These are phyloP conservation scores for Caerostris extrusa DNA, from an alignment of 1,140 invertebrate species.

Conservation along the genomic window DNA sequence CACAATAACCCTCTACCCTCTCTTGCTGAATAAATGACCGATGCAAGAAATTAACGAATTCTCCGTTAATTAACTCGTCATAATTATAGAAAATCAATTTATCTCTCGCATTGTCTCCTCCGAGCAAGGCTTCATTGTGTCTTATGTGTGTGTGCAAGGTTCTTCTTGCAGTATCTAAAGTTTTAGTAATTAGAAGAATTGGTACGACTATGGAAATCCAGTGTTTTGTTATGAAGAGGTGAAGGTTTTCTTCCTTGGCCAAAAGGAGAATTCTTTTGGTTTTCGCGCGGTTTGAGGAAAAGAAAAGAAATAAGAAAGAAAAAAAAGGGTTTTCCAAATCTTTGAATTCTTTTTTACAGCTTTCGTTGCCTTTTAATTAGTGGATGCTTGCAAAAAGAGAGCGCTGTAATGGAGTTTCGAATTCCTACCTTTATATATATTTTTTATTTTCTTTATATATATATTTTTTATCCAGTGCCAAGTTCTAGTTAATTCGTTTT, in stretches of 20 bases:
- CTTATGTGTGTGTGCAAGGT: not conserved
- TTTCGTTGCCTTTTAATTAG: conserved; percentile 68
- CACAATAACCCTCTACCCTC: conserved; percentile 40
- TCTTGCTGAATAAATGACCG: conserved; percentile 64
- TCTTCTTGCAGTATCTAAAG: not conserved
- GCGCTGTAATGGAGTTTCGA: conserved; percentile 67
- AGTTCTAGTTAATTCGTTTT: conserved; percentile 35
- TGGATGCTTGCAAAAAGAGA: conserved; percentile 39
- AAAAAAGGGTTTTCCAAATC: not conserved
- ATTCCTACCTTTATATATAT: not conserved
- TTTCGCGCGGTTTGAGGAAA: not conserved
- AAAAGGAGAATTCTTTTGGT: not conserved
- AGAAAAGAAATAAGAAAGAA: not conserved
- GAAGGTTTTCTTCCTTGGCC: not conserved
- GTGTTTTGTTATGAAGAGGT: conserved; percentile 66
- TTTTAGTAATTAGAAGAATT: conserved; percentile 68
- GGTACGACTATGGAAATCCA: not conserved
- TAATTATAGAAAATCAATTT: conserved; percentile 78
- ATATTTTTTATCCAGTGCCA: not conserved
- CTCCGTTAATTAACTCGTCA: conserved; percentile 77
- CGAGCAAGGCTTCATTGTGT: not conserved
- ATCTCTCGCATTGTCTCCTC: conserved; percentile 67
- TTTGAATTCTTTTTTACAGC: conserved; percentile 53
- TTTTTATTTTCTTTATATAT: not conserved
- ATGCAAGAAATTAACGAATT: conserved; percentile 77